Percentiles rank a stretch among this genome's conserved stretches.
Conservation (phyloP, 1,140 invertebrate genomes). For the Drosophila serrata region DNA sequence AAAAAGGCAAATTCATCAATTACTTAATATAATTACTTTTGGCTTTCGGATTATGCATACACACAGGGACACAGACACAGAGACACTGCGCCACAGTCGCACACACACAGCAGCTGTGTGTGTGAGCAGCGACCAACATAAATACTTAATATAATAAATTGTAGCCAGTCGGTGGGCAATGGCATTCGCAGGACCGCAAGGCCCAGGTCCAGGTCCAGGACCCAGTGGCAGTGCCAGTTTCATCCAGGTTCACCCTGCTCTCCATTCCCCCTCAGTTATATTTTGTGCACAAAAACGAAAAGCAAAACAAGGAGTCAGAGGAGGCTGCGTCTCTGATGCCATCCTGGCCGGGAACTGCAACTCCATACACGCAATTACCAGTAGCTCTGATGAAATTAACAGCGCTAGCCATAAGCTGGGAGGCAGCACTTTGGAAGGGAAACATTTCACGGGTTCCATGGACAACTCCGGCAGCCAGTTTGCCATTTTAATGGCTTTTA, state of each 20-base stretch:
- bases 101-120: not conserved
- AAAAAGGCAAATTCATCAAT: slow-evolving; percentile 84
- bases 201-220: not conserved
- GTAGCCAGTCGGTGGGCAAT: slow-evolving; percentile 74
- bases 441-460: slow-evolving; percentile 22
- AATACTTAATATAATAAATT: slow-evolving; percentile 84
- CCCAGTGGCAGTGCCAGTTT: slow-evolving; percentile 2
- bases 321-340: slow-evolving; percentile 24
- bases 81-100: slow-evolving; percentile 11
- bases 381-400: slow-evolving; percentile 84
- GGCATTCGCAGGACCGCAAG: slow-evolving; percentile 53
- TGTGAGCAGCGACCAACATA: slow-evolving; percentile 63
- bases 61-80: slow-evolving; percentile 37
- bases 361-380: slow-evolving; percentile 76
- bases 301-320: slow-evolving; percentile 22
- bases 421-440: slow-evolving; percentile 15
- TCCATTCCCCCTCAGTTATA: slow-evolving; percentile 33
- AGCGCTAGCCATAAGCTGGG: slow-evolving; percentile 32
- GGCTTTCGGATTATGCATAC: slow-evolving; percentile 82
- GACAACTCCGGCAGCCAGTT: slow-evolving; percentile 46
- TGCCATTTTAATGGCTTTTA: slow-evolving; percentile 80
- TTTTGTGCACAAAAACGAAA: slow-evolving; percentile 56
- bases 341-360: slow-evolving; percentile 46
- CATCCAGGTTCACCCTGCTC: not conserved
- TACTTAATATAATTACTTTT: slow-evolving; percentile 84